Evolutionary conservation across 2,888 invertebrate genomes (phyloP).

Genomic region (Lampropteryx suffumata): DNA sequence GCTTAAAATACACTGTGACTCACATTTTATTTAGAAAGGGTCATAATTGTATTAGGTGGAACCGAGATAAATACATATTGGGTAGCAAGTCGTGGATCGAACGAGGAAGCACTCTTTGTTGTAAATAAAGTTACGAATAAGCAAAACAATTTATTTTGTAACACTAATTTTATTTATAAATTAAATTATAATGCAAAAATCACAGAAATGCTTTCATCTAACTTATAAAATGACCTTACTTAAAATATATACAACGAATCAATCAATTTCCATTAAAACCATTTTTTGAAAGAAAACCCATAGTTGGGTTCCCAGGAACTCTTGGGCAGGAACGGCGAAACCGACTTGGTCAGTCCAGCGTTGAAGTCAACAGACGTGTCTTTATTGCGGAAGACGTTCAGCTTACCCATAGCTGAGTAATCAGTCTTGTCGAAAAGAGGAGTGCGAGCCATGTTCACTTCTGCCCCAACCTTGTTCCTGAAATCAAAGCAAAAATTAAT

Average conservation of each 20-base stretch:
- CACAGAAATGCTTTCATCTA: constrained; percentile 4
- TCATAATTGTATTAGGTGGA: too few relatives aligned
- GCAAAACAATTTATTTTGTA: too few relatives aligned
- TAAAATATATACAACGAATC: too few relatives aligned
- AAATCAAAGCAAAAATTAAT: not conserved
- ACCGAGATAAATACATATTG: too few relatives aligned
- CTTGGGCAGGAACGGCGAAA: constrained; percentile 42
- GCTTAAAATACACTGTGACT: too few relatives aligned
- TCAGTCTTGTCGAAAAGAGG: constrained; percentile 46
- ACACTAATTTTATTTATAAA: not conserved
- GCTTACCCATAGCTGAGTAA: constrained; percentile 47
- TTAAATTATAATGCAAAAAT: constrained; percentile 3
- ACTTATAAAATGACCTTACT: not conserved
- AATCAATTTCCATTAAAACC: too few relatives aligned
- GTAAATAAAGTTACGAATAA: too few relatives aligned
- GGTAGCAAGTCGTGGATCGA: too few relatives aligned
- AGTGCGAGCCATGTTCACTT: constrained; percentile 42
- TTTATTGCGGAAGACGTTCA: constrained; percentile 45
- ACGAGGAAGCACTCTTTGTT: too few relatives aligned
- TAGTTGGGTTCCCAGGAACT: constrained; percentile 44
- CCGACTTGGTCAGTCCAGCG: constrained; percentile 46
- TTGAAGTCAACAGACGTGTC: constrained; percentile 47
- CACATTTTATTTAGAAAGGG: too few relatives aligned
- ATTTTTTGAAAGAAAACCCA: constrained; percentile 42
- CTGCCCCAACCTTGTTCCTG: constrained; percentile 48